Base-by-base conservation (phyloP, 92 coral and sea anemone species). In the Palythoa caribaeorum region DNA sequence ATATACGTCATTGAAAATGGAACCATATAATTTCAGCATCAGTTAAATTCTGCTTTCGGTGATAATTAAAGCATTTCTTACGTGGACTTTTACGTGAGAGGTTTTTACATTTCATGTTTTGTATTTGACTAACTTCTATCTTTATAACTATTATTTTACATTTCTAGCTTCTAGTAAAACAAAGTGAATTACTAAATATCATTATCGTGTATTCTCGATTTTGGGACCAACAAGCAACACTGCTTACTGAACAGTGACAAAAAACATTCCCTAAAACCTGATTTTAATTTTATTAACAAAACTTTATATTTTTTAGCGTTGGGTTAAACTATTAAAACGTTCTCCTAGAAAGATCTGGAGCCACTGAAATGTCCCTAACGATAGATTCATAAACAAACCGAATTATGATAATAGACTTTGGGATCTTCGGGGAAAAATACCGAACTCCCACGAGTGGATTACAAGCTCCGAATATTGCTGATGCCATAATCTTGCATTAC, bases 391-490 rank as follows among this genome's bases (percentile, higher is more conserved):
- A n/a, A n/a, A 63, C 62, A 63, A 63, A 63, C 35, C 35, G 70
- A 21, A 6, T 15, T 0, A 16, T 8, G 6, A 9, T 2, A 3
- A 0, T 47, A 9, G n/a, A n/a, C 36, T 70, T 16, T n/a, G n/a
- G n/a, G 74, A 16, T 9, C 9, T 35, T 1, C 2, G 17, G 74
- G 74, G 74, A 70, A 70, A 70, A 70, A 9, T 70, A 70, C 74
- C 74, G 74, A 70, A 76, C 44, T 87, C 35, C 1, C 6, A 87
- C 84, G 79, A 20, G 76, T 62, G 44, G 38, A 16, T 21, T 19
- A 16, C 3, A 35, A 21, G 21, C 21, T 63, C 70, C 70, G 70
- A 63, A 16, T 15, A 8, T n/a, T 17, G 70, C 70, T 63, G 21
- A 63, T 63, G 17, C 1, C 36, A 35, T 63, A 1, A 63, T 63